These are phyloP conservation scores for Leptinotarsa defecta DNA, from an alignment of 1,140 invertebrate genomes.

Conservation along the genomic window DNA sequence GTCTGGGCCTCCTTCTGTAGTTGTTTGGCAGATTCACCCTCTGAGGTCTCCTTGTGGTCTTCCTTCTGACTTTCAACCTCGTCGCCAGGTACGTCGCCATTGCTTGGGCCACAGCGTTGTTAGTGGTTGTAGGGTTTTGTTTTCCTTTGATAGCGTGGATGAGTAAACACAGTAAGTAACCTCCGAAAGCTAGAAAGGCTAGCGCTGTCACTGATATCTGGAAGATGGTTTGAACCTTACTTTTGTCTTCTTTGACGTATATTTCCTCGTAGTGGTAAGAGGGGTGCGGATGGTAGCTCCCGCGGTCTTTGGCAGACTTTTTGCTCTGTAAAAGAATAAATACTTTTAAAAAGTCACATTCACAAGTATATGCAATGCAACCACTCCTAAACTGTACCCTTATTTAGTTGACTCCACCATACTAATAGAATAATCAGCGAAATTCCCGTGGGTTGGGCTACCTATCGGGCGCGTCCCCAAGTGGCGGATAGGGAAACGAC, in stretches of 20 bases:
- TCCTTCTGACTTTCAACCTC: constrained; percentile 12
- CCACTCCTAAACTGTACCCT: background rate
- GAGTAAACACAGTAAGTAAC: constrained; percentile 74
- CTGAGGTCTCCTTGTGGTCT: constrained; percentile 39
- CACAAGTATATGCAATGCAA: background rate
- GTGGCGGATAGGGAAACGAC: no score
- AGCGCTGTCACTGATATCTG: constrained; percentile 73
- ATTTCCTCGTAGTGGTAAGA: constrained; percentile 44
- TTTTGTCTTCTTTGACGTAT: constrained; percentile 60
- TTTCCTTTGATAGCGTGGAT: constrained; percentile 69
- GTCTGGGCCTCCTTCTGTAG: constrained; percentile 41
- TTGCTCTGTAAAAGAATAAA: background rate
- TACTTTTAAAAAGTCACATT: background rate
- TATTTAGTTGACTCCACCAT: background rate
- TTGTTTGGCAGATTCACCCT: constrained; percentile 32
- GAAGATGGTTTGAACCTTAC: constrained; percentile 68
- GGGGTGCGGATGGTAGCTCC: constrained; percentile 8
- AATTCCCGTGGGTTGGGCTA: background rate
- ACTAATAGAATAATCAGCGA: background rate
- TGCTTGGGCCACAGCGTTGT: constrained; percentile 7
- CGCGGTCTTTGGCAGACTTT: background rate
- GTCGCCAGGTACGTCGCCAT: constrained; percentile 23
- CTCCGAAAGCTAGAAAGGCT: constrained; percentile 78
- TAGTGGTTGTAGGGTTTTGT: constrained; percentile 51
- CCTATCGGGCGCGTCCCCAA: no score